Percentiles rank a stretch among this genome's conserved stretches.
Conservation (phyloP, 2,113 vertebrate species). For the Osmerus mordax region DNA sequence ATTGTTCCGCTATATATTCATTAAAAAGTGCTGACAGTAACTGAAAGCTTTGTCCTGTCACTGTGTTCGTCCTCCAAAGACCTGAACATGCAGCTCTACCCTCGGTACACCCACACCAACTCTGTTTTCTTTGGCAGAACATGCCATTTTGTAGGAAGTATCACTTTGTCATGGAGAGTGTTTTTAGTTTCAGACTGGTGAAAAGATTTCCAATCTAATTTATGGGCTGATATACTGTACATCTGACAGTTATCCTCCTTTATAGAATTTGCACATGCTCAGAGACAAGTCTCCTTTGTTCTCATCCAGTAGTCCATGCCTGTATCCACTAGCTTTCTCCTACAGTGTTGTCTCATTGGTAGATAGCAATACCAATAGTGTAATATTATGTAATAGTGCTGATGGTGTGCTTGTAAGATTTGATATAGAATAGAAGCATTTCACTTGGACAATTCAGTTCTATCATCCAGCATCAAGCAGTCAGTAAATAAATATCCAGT, state of each 20-base stretch:
- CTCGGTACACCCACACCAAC: slow-evolving; percentile 47
- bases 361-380: not conserved
- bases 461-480: not conserved
- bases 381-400: slow-evolving; percentile 24
- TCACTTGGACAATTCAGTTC: not conserved
- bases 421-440: not conserved
- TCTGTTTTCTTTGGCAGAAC: slow-evolving; percentile 64
- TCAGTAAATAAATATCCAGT: slow-evolving; percentile 39
- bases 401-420: slow-evolving; percentile 25
- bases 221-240: slow-evolving; percentile 3
- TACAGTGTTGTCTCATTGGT: slow-evolving; percentile 8
- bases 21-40: slow-evolving; percentile 59
- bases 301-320: slow-evolving; percentile 28
- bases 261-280: slow-evolving; percentile 5
- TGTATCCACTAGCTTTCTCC: slow-evolving; percentile 28
- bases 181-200: slow-evolving; percentile 34
- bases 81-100: slow-evolving; percentile 62
- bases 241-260: slow-evolving; percentile 3
- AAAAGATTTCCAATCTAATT: slow-evolving; percentile 32
- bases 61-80: slow-evolving; percentile 53
- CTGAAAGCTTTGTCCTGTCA: slow-evolving; percentile 45
- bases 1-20: slow-evolving; percentile 48
- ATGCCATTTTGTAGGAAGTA: slow-evolving; percentile 63
- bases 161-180: slow-evolving; percentile 59
- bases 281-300: slow-evolving; percentile 23